Evolutionary conservation across 2,113 vertebrate species (phyloP), one percentile per base, ranked within the genome.

Genomic region (Serinus canaria): DNA sequence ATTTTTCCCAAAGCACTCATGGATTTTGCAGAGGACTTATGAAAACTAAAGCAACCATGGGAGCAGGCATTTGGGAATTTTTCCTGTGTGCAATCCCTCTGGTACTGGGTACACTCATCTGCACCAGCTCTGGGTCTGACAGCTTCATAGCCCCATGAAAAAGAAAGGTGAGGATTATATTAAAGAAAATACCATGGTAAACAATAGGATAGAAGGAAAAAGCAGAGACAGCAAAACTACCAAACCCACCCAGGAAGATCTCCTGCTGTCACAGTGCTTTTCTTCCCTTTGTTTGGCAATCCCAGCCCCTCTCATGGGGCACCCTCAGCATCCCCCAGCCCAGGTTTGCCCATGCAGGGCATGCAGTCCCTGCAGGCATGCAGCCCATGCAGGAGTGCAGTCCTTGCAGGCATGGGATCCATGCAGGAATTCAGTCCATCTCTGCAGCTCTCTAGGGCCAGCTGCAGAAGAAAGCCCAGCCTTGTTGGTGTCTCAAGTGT

Each of bases 71-170:
- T 87, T 30, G 23, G 43, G 56, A 75, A 25, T 76, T 59, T 82
- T 76, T 33, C 17, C 28, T 1, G 0, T 20, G 3, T 41, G 35
- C 3, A 3, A 6, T 49, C 10, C 43, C 13, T 79, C 52, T 59
- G 70, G 21, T 1, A 2, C 14, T 62, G 31, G 37, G 5, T 46
- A 35, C 0, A 1, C 0, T 70, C 56, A 37, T 4, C 0, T 2
- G 9, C 31, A 58, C 17, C 47, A 86, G 22, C 28, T 43, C 47
- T 68, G 64, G 19, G 6, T 14, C 33, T 5, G 1, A 17, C 4
- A 9, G n/a, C 10, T 79, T 62, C 43, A 19, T 4, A 64, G 33
- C 10, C 46, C 20, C 27, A 30, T 0, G 2, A 21, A 90, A 67
- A 15, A 67, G 52, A 52, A 79, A 79, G 44, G 11, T 44, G 52